Percentiles rank a stretch among this genome's conserved stretches.
Evolutionary conservation across 2,113 vertebrate species (phyloP).

Genomic region (Phyllostomus discolor): DNA sequence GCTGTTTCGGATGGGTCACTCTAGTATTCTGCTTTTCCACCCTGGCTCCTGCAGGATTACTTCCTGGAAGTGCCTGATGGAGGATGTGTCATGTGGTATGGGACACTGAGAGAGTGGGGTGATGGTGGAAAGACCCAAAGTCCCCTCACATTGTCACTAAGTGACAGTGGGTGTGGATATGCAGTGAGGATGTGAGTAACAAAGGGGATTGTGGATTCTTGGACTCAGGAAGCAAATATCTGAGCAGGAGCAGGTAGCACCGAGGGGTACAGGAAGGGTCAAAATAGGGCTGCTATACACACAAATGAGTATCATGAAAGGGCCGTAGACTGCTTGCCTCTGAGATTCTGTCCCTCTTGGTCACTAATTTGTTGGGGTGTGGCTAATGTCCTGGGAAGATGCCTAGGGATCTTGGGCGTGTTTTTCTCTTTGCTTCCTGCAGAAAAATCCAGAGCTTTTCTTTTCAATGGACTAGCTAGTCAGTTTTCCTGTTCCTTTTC

Average conservation of each 20-base stretch:
- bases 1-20: background rate
- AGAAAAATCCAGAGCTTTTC: background rate
- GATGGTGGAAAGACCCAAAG: background rate
- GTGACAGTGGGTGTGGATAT: background rate
- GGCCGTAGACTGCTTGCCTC: background rate
- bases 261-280: background rate
- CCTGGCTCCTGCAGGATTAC: background rate
- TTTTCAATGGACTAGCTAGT: background rate
- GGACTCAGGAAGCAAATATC: background rate
- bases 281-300: background rate
- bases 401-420: background rate
- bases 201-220: background rate
- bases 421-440: background rate
- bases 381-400: background rate
- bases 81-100: background rate
- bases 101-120: too few relatives aligned
- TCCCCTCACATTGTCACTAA: background rate
- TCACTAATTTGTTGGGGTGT: background rate
- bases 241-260: background rate
- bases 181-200: rapidly evolving
- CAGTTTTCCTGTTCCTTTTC: background rate
- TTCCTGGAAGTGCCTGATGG: background rate
- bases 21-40: background rate
- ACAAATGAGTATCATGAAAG: background rate
- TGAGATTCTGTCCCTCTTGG: background rate